A percentile compares a stretch with the other conserved stretches of the same genome.
phyloP scores from a whole-genome alignment of 2,113 vertebrate species.

The Alectura lathami region DNA sequence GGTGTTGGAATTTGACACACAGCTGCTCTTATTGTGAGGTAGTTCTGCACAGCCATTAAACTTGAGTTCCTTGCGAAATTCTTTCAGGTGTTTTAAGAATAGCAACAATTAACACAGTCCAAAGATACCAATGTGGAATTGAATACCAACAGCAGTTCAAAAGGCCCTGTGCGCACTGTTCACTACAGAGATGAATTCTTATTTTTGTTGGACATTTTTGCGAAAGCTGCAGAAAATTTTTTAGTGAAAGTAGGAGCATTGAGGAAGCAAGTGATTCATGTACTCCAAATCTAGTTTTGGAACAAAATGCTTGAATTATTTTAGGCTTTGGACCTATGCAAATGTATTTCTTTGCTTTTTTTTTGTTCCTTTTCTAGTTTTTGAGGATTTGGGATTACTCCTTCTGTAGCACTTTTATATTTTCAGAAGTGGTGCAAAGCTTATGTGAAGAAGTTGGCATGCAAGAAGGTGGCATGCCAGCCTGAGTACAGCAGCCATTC shows the following conservation, averaged over 20 bases:
- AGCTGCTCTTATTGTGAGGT: background rate
- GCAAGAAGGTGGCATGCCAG: rapidly evolving
- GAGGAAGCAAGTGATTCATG: background rate
- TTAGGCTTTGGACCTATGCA: background rate
- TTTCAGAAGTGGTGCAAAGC: background rate
- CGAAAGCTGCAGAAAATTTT: background rate
- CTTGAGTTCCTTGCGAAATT: background rate
- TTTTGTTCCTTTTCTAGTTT: background rate
- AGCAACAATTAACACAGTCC: background rate
- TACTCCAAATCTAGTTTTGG: background rate
- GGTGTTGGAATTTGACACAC: background rate
- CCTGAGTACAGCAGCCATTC: background rate
- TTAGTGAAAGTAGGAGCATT: background rate
- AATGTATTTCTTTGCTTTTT: background rate
- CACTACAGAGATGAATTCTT: background rate
- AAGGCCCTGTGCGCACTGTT: background rate
- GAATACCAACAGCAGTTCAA: background rate
- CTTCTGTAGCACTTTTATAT: background rate
- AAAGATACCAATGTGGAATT: background rate
- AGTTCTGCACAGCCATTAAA: constrained; percentile 20
- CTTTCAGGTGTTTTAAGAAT: background rate
- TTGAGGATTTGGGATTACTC: background rate
- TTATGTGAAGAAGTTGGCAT: background rate
- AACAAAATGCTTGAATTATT: background rate
- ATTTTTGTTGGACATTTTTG: background rate